A percentile compares a stretch with the other conserved stretches of the same genome.
phyloP scores from a whole-genome alignment of 1,140 invertebrate species.

The Pseudomyrmex dendroicus region DNA sequence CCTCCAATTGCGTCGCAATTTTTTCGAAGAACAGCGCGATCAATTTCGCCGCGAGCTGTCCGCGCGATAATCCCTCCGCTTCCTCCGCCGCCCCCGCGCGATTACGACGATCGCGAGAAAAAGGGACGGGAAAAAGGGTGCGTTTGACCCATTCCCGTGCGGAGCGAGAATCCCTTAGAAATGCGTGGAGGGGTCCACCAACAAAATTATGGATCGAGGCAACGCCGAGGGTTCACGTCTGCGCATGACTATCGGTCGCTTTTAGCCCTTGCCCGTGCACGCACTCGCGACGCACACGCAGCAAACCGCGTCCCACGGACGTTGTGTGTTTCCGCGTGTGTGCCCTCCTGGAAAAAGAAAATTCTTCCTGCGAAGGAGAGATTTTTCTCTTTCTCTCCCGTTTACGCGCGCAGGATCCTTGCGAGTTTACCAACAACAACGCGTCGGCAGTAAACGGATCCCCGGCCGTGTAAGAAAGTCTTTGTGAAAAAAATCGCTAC shows the following conservation, averaged over 20 bases:
- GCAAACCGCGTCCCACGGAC: no score
- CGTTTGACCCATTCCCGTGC: conserved; percentile 51
- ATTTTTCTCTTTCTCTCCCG: neutral
- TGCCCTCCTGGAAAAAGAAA: neutral
- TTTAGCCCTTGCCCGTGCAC: conserved; percentile 32
- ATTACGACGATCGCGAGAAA: neutral
- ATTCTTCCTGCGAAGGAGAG: no score
- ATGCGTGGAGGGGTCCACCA: conserved; percentile 73
- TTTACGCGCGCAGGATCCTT: neutral
- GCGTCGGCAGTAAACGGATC: no score
- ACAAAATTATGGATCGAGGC: conserved; percentile 75
- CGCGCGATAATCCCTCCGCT: no score
- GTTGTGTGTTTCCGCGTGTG: no score
- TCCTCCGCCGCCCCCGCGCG: neutral
- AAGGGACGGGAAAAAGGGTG: conserved; percentile 60
- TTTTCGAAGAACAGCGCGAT: neutral
- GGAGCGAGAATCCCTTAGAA: conserved; percentile 64
- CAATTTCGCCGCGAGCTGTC: neutral
- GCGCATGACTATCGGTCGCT: conserved; percentile 64
- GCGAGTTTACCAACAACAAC: conserved; percentile 27
- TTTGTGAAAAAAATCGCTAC: no score
- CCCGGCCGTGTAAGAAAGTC: no score
- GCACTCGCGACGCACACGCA: neutral
- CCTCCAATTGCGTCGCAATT: no score
- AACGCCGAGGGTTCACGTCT: conserved; percentile 50